phyloP scores from a whole-genome alignment of 2,888 invertebrate genomes.

The Ochropacha duplaris region DNA sequence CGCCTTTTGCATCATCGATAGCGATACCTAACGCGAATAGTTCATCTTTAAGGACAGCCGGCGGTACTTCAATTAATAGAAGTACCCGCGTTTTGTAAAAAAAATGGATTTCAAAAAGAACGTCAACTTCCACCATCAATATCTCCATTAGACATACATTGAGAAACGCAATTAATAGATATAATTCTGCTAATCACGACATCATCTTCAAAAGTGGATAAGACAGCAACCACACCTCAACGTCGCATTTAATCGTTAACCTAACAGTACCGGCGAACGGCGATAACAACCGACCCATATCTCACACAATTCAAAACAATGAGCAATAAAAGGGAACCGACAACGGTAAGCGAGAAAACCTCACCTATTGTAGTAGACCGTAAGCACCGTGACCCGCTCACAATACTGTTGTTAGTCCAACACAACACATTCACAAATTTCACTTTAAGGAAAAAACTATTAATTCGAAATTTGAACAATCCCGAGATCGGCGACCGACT shows the following conservation, averaged over 20 bases:
- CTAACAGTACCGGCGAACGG: slow-evolving; percentile 1
- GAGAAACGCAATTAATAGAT: too few relatives aligned
- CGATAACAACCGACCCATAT: slow-evolving; percentile 1
- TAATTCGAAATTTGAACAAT: slow-evolving; percentile 14
- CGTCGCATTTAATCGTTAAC: background rate
- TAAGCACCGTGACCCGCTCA: background rate
- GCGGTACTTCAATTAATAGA: background rate
- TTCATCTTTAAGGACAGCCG: background rate
- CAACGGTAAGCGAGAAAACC: background rate
- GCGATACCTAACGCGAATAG: too few relatives aligned
- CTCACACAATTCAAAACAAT: slow-evolving; percentile 1
- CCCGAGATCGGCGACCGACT: slow-evolving; percentile 48
- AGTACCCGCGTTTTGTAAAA: background rate
- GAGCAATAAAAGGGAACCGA: background rate
- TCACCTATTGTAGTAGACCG: background rate
- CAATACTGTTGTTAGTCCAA: background rate
- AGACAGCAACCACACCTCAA: background rate
- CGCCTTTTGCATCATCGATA: background rate
- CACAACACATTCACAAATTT: slow-evolving; percentile 37
- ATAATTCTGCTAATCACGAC: background rate
- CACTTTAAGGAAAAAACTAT: slow-evolving; percentile 37
- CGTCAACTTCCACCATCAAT: too few relatives aligned
- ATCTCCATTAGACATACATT: too few relatives aligned
- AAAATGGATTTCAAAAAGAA: background rate
- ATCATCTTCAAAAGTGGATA: background rate